These are phyloP conservation scores for Resseliella maxima DNA, from an alignment of 2,888 invertebrate species.

Conservation along the genomic window DNA sequence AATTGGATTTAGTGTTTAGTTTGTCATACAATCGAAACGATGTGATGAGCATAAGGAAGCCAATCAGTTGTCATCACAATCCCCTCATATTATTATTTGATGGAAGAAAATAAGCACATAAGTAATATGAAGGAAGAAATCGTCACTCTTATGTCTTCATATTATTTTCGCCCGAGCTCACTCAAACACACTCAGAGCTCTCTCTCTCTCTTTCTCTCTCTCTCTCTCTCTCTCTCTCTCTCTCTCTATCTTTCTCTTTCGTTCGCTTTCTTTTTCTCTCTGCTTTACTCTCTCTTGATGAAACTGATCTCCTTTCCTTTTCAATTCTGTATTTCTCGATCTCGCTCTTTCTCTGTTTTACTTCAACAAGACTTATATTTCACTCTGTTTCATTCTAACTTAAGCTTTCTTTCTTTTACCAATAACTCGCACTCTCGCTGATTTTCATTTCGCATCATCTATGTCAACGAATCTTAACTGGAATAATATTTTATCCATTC, in stretches of 20 bases:
- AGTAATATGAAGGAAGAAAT: not conserved
- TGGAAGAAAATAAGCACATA: slow-evolving; percentile 3
- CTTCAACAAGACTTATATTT: too few relatives aligned
- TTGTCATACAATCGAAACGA: not conserved
- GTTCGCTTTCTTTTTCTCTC: too few relatives aligned
- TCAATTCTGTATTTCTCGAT: too few relatives aligned
- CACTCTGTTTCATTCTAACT: too few relatives aligned
- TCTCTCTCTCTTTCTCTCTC: not conserved
- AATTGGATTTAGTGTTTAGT: slow-evolving; percentile 25
- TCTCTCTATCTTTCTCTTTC: too few relatives aligned
- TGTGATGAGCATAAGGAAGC: slow-evolving; percentile 41
- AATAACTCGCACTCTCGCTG: too few relatives aligned
- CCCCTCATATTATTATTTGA: slow-evolving; percentile 30
- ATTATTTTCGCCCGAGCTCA: not conserved
- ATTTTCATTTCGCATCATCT: too few relatives aligned
- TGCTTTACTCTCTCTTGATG: too few relatives aligned
- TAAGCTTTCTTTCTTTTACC: too few relatives aligned
- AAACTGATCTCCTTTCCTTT: too few relatives aligned
- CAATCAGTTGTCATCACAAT: slow-evolving; percentile 50
- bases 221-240: not conserved
- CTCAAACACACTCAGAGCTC: too few relatives aligned
- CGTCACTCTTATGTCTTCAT: not conserved
- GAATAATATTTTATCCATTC: slow-evolving; percentile 30
- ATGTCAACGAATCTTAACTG: not conserved
- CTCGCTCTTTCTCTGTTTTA: too few relatives aligned